Evolutionary conservation across 2,113 vertebrate genomes (phyloP), one percentile per base, ranked within the genome.

Genomic region (Glareola pratincola): DNA sequence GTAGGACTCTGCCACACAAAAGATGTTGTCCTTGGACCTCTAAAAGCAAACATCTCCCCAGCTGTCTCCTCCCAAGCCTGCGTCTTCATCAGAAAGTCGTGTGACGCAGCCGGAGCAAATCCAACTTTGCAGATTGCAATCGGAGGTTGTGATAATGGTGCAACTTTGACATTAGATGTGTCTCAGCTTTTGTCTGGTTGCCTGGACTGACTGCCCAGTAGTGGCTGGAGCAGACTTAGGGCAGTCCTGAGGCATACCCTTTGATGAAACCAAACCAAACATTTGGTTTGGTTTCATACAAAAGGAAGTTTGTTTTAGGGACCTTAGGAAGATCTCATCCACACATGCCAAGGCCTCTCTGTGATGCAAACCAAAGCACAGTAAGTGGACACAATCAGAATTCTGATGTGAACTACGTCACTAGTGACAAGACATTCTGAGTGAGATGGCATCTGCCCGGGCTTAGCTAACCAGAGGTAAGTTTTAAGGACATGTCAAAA

Each of bases 71-170:
- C 75, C 66, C 69, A 85, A 76, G 50, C 26, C 39, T 72, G 20
- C 4, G 2, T 47, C 53, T 72, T n/a, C 48, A 23, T 60, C 56
- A 67, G 51, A 47, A 79, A 82, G 48, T 29, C 45, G 18, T 53
- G 34, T 53, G 56, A 57, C 0, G 0, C 29, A 19, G 41, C 8
- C 66, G 43, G 37, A 88, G 39, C 0, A 0, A 92, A 90, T 90
- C 47, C 78, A 82, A 6, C 26, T 91, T 68, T 64, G 53, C 8
- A 8, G 51, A 29, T 24, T 1, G 0, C 48, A 85, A 0, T 59
- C 14, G 0, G 4, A 67, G 71, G 37, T 54, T 47, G n/a, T 2
- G 2, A 20, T 71, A 51, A 41, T 14, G 60, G 45, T 62, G n/a
- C 69, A 54, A 10, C 6, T 2, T 10, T 54, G 53, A 53, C 8